phyloP scores from a whole-genome alignment of 1,140 invertebrate genomes.

The Zaprionus capensis region DNA sequence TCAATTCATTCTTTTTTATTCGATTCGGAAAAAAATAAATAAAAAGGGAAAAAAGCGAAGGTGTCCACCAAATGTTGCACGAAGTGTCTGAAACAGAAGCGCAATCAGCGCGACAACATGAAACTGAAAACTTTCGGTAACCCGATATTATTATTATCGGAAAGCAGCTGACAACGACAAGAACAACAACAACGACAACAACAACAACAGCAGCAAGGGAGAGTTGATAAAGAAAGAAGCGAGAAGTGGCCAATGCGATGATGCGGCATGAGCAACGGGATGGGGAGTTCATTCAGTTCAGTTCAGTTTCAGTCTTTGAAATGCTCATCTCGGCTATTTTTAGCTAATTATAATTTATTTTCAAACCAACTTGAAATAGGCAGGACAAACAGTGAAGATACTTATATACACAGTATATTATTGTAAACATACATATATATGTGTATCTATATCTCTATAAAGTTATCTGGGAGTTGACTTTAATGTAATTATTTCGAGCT shows the following conservation, averaged over 20 bases:
- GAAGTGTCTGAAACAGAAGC: conserved; percentile 44
- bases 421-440: conserved; percentile 18
- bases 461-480: conserved; percentile 7
- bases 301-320: conserved; percentile 29
- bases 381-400: conserved; percentile 9
- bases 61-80: conserved; percentile 37
- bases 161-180: conserved; percentile 34
- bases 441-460: conserved; percentile 7
- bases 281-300: conserved; percentile 12
- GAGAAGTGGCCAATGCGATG: conserved; percentile 20
- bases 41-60: neutral
- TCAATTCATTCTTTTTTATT: neutral
- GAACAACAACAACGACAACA: conserved; percentile 2
- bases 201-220: conserved; percentile 1
- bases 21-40: neutral
- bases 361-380: conserved; percentile 50
- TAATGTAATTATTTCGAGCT: conserved; percentile 19
- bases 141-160: conserved; percentile 57
- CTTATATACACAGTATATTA: conserved; percentile 5
- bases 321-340: conserved; percentile 55
- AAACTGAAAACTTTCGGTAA: conserved; percentile 53
- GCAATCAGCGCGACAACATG: conserved; percentile 28
- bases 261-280: neutral
- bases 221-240: conserved; percentile 27
- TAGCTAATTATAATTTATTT: conserved; percentile 71